Evolutionary conservation across 1,140 invertebrate species (phyloP), one percentile per base, ranked within the genome.

Genomic region (Zaprionus ornatus): DNA sequence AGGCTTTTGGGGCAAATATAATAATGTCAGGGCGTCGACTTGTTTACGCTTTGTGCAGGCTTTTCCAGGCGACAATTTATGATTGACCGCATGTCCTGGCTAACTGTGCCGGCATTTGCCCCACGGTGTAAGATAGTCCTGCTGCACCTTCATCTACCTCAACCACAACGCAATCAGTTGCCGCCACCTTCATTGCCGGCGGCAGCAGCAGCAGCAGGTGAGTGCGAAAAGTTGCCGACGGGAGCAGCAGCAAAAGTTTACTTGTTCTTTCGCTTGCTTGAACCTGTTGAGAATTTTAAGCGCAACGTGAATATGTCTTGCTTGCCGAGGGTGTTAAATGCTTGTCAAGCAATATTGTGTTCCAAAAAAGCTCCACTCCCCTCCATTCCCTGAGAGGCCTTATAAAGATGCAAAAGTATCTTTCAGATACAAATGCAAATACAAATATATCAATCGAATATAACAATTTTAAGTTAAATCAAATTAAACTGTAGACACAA

Each of bases 1-100:
- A n/a, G 15, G 60, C 79, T 85, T 84, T 71, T 74, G 67, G 75
- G 68, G 80, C 57, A 81, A 88, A 90, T 84, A 88, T 90, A 90
- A 88, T 85, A 88, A 88, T 85, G 85, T 79, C 78, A 81, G 85
- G 64, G 76, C 81, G 75, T 78, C 69, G 84, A 88, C 84, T 88
- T 88, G 81, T 90, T 88, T 88, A 88, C 75, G 81, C 84, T 81
- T 84, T 85, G 62, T 77, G 75, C 77, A 69, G 81, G 85, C 78
- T 90, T 85, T 79, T 45, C 75, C 64, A 42, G 60, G 55, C 65
- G 69, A 79, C 68, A 90, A 88, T 88, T 88, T 88, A 88, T 90
- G 80, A 90, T 90, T 88, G 84, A 88, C 67, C 84, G 71, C 80
- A 83, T 80, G 73, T 74, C 61, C 48, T 52, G 57, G 21, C 25